These are phyloP conservation scores for Anticlea derivata DNA, from an alignment of 2,888 invertebrate species.

Conservation along the genomic window DNA sequence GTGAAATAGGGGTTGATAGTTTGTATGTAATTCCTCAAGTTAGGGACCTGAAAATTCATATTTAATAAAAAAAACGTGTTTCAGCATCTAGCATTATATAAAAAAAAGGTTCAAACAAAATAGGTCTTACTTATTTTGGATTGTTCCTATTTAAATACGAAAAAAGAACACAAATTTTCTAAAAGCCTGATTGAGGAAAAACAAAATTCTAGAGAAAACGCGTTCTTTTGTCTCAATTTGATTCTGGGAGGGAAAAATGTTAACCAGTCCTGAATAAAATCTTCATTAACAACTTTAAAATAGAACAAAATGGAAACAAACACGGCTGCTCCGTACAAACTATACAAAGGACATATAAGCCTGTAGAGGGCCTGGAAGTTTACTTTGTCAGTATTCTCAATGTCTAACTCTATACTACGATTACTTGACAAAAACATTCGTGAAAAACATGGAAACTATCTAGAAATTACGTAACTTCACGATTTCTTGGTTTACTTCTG, in stretches of 20 bases:
- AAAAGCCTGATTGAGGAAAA: slow-evolving; percentile 25
- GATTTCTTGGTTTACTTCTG: too few species aligned
- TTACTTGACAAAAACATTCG: slow-evolving; percentile 1
- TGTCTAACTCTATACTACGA: too few species aligned
- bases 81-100: too few species aligned
- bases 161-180: slow-evolving; percentile 13
- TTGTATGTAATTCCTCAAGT: too few species aligned
- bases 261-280: slow-evolving; percentile 19
- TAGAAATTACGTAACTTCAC: too few species aligned
- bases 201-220: slow-evolving; percentile 16
- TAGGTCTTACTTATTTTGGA: too few species aligned
- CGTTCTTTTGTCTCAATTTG: slow-evolving; percentile 20
- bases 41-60: too few species aligned
- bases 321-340: slow-evolving; percentile 7
- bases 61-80: too few species aligned
- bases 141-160: slow-evolving; percentile 4
- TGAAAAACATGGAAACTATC: not conserved
- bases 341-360: slow-evolving; percentile 3
- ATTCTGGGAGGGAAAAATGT: slow-evolving; percentile 13
- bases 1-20: too few species aligned
- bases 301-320: slow-evolving; percentile 13
- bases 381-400: slow-evolving; percentile 9
- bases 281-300: slow-evolving; percentile 18
- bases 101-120: not conserved
- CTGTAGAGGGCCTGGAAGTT: not conserved